phyloP scores from a whole-genome alignment of 2,113 vertebrate species.

The Tringa solitaria region DNA sequence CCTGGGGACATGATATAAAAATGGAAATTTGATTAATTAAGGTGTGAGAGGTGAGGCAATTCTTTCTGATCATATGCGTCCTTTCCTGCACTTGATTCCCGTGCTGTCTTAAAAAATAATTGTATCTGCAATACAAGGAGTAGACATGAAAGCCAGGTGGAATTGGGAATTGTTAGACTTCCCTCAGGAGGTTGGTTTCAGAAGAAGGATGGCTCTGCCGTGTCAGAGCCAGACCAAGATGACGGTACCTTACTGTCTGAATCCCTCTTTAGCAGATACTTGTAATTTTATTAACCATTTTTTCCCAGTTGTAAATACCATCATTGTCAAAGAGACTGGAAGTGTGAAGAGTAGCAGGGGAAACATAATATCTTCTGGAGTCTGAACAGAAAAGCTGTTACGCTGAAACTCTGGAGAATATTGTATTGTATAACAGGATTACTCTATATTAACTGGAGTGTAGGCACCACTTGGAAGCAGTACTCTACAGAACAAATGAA shows the following conservation, averaged over 20 bases:
- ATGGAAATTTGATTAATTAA: not conserved
- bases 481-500: not conserved
- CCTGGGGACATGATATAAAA: not conserved
- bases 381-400: slow-evolving; percentile 12
- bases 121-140: not conserved
- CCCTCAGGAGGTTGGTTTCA: not conserved
- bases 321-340: slow-evolving; percentile 13
- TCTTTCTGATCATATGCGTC: not conserved
- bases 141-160: not conserved
- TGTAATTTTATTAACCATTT: slow-evolving; percentile 34
- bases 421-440: slow-evolving; percentile 8
- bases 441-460: not conserved
- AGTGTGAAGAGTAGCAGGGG: not conserved
- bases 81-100: not conserved
- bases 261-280: not conserved
- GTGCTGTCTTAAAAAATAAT: not conserved
- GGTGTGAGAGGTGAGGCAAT: not conserved
- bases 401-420: slow-evolving; percentile 41
- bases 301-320: slow-evolving; percentile 3
- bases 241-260: not conserved
- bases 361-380: not conserved
- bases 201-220: not conserved
- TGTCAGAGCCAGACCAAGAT: not conserved
- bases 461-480: not conserved
- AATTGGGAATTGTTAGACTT: not conserved